Evolutionary conservation across 2,797 vertebrate species (phyloP), one percentile per base, ranked within the genome.

Genomic region (Galagoides demidoff): DNA sequence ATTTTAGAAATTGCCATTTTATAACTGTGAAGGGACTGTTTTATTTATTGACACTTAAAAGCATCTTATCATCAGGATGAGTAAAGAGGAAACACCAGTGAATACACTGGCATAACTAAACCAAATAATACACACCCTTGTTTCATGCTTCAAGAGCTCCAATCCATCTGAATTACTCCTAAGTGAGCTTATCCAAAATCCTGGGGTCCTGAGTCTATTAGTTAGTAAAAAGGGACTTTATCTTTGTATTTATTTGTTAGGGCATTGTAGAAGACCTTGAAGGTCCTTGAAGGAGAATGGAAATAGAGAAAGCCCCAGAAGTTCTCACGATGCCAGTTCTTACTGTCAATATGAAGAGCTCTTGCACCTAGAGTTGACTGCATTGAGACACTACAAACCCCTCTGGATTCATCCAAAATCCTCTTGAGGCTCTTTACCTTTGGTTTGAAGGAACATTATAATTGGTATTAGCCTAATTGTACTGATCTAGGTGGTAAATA

Each of bases 381-480:
- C 31, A 23, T 31, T 49, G 68, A 76, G 64, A 82, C 29, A 3
- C 29, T 31, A 17, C 17, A 34, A 27, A 78, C 27, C 71, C 63
- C 70, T 29, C 10, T 6, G 12, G 55, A 29, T 2, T 68, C 31
- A 31, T 27, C 23, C 25, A 55, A 9, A 31, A 0, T 6, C 12
- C 57, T 64, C 45, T 68, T 23, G 63, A 79, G 63, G 2, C 88
- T 61, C 57, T 59, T 81, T 49, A 89, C 43, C 34, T 61, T 74
- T 10, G 5, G 34, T 89, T 52, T 66, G 68, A 97, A 95, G 86
- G 77, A 95, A 49, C 85, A 17, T 59, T 70, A 1, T 90, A 43
- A 90, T 81, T 77, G 82, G 43, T 70, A 9, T 90, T 66, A 39
- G 71, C 81, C 22, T 84, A n/a, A 84, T 64, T 82, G 64, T 37